Evolutionary conservation across 2,888 invertebrate species (phyloP), one percentile per base, ranked within the genome.

Genomic region (Cabera pusaria): DNA sequence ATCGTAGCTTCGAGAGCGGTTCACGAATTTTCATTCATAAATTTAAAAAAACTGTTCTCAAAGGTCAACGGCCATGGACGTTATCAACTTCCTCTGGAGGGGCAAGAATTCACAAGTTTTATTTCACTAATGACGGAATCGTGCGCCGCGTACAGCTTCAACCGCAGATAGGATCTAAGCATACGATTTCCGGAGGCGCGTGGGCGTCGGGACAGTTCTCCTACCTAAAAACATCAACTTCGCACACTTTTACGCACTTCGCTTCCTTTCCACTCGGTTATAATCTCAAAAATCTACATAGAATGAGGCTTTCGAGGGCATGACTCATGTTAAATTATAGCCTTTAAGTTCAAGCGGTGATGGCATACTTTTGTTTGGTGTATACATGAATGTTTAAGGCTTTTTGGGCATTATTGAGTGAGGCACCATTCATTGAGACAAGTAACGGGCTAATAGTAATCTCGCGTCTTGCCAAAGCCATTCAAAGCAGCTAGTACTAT

Each of bases 401-500:
- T 60, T 74, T 74, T 76, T 71, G 64, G 72, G 64, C 60, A 64
- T 65, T 66, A 64, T 68, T 54, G 56, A 62, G 67, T 67, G 72
- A 75, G 73, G 71, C 70, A 77, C 78, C 80, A 83, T 84, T 84
- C 85, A 86, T 85, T 85, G 76, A 86, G 79, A 79, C 74, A 80
- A 84, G 77, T 85, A 85, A 85, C 85, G 85, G 85, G 72, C 78
- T 80, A 79, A 83, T 84, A 84, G 82, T 84, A 80, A 78, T 80
- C 77, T 80, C 65, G 68, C 58, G 72, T 73, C 79, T 76, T 72
- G 73, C 66, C 76, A 71, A 67, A 73, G 79, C 82, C 85, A 84
- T 85, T 85, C 85, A 84, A 81, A 68, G 75, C 65, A 64, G 47
- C 59, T 48, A 31, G 81, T 82, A 83, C 73, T 64, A 51, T 77